A percentile compares a stretch with the other conserved stretches of the same genome.
Evolutionary conservation across 2,797 vertebrate genomes (phyloP).

Genomic region (Sebastes nivosus): DNA sequence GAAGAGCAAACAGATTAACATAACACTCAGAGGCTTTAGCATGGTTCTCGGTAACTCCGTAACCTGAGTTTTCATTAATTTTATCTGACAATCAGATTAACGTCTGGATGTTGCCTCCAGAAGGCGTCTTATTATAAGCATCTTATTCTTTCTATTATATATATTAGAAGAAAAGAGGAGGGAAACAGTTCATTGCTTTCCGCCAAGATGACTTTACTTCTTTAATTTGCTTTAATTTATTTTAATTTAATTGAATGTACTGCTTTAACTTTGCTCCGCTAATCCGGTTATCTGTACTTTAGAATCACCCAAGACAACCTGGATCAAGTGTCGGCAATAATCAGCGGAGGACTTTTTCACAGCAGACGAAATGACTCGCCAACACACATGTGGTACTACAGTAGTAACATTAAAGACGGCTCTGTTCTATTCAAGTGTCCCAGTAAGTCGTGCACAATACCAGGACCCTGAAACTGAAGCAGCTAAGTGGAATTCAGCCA

Average conservation of each 20-base stretch:
- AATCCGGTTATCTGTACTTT: constrained; percentile 52
- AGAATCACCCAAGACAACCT: constrained; percentile 17
- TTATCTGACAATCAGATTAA: constrained; percentile 18
- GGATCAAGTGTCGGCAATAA: neutral
- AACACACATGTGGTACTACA: neutral
- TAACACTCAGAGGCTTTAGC: neutral
- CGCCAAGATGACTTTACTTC: neutral
- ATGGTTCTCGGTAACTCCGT: neutral
- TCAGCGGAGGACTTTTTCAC: neutral
- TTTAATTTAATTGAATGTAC: neutral
- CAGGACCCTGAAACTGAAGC: neutral
- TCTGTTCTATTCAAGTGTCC: neutral
- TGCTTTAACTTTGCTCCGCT: constrained; percentile 3
- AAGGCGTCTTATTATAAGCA: neutral
- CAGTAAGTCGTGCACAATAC: neutral
- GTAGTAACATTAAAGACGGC: neutral
- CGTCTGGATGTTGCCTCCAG: neutral
- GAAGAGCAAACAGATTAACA: neutral
- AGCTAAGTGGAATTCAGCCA: neutral
- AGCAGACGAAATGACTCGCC: neutral
- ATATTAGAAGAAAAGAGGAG: neutral
- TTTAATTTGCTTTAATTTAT: neutral
- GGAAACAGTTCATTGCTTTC: neutral
- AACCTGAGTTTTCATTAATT: neutral
- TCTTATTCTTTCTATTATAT: neutral